These are phyloP conservation scores for Drosophila pseudoobscura DNA, from an alignment of 1,140 invertebrate genomes.

Conservation along the genomic window DNA sequence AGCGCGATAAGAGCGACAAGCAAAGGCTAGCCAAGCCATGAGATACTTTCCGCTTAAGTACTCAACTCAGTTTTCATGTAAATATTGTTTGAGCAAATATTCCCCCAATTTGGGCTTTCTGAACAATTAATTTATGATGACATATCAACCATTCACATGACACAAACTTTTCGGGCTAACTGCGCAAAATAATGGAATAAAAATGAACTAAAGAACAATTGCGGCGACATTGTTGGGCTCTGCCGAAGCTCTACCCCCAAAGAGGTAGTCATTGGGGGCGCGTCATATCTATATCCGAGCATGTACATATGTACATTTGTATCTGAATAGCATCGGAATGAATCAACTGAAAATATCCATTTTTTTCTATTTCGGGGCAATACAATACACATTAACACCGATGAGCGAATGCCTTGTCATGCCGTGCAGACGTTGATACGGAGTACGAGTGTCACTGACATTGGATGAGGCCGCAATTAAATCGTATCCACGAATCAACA, in stretches of 20 bases:
- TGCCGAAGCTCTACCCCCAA: slow-evolving; percentile 5
- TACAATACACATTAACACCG: slow-evolving; percentile 30
- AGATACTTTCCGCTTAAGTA: neutral
- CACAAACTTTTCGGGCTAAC: slow-evolving; percentile 43
- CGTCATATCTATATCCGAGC: slow-evolving; percentile 33
- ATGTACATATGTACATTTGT: neutral
- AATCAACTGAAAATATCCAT: slow-evolving; percentile 19
- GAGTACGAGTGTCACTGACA: slow-evolving; percentile 69
- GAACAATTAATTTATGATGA: slow-evolving; percentile 72
- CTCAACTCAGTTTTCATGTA: neutral
- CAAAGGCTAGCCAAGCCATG: neutral
- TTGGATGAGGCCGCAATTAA: slow-evolving; percentile 60
- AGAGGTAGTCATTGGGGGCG: slow-evolving; percentile 40
- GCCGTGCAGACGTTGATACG: slow-evolving; percentile 51
- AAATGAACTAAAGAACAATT: slow-evolving; percentile 21
- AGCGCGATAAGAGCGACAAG: too few relatives aligned
- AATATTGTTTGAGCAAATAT: slow-evolving; percentile 10
- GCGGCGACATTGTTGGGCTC: slow-evolving; percentile 37
- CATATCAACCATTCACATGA: slow-evolving; percentile 49
- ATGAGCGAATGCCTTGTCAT: slow-evolving; percentile 55
- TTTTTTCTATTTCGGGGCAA: slow-evolving; percentile 5
- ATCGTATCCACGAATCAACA: slow-evolving; percentile 33
- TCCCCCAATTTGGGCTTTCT: slow-evolving; percentile 24
- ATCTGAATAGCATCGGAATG: slow-evolving; percentile 30
- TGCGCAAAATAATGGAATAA: slow-evolving; percentile 45